Percentiles rank a stretch among this genome's conserved stretches.
Evolutionary conservation across 2,888 invertebrate species (phyloP).

Genomic region (Protodeltote pygarga): DNA sequence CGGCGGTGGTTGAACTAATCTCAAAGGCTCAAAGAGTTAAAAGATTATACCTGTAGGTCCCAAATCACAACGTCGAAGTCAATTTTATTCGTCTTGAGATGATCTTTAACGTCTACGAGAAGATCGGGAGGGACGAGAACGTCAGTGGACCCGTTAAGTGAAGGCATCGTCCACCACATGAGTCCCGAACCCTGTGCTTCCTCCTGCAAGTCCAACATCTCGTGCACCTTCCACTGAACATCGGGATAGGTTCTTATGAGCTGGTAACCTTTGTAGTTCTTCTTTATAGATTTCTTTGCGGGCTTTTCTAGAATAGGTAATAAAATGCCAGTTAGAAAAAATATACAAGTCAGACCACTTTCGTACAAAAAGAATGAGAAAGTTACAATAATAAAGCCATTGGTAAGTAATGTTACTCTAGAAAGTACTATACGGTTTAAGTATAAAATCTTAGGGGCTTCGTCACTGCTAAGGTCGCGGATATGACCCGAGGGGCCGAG

Average conservation of each 20-base stretch:
- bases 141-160: slow-evolving; percentile 88
- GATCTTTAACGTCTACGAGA: slow-evolving; percentile 86
- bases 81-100: slow-evolving; percentile 88
- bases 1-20: no score
- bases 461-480: not conserved
- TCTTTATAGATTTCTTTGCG: slow-evolving; percentile 74
- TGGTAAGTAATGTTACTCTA: slow-evolving; percentile 19
- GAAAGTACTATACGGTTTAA: slow-evolving; percentile 54
- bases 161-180: slow-evolving; percentile 84
- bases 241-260: slow-evolving; percentile 79
- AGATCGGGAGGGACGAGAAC: slow-evolving; percentile 91
- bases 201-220: slow-evolving; percentile 79
- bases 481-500: slow-evolving; percentile 7
- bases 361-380: slow-evolving; percentile 19
- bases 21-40: not conserved
- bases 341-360: slow-evolving; percentile 14
- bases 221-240: slow-evolving; percentile 76
- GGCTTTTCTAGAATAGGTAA: slow-evolving; percentile 61
- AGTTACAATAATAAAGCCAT: slow-evolving; percentile 22
- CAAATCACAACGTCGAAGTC: slow-evolving; percentile 89
- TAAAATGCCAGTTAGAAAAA: slow-evolving; percentile 12
- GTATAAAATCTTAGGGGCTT: not conserved
- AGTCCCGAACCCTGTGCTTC: slow-evolving; percentile 81
- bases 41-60: slow-evolving; percentile 88
- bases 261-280: slow-evolving; percentile 87